phyloP scores from a whole-genome alignment of 1,140 invertebrate species.

The Stegodyphus dumicola region DNA sequence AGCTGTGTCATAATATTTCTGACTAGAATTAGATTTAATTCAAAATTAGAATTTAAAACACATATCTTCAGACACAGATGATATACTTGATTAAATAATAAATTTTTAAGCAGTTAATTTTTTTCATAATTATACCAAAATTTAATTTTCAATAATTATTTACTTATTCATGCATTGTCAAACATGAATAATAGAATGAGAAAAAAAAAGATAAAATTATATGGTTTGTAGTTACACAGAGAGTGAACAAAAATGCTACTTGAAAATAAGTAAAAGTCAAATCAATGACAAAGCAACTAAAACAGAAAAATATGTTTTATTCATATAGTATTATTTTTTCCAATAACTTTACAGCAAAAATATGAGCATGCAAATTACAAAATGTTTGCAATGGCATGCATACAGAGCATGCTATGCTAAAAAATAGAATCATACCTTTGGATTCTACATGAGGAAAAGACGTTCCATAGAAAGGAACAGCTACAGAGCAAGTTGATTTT shows the following conservation, averaged over 20 bases:
- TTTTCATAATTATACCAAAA: too few species aligned
- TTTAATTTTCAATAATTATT: too few species aligned
- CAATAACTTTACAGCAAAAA: constrained; percentile 46
- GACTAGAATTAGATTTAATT: too few species aligned
- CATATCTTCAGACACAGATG: too few species aligned
- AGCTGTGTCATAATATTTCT: too few species aligned
- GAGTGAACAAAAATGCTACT: background rate
- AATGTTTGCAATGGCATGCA: constrained; percentile 27
- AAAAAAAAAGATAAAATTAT: too few species aligned
- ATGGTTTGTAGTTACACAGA: too few species aligned
- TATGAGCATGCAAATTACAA: constrained; percentile 34
- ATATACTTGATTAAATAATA: too few species aligned
- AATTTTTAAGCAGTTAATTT: too few species aligned
- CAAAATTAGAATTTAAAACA: too few species aligned
- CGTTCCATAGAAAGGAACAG: constrained; percentile 61
- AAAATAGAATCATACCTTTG: constrained; percentile 56
- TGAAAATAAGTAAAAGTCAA: constrained; percentile 53
- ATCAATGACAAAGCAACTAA: constrained; percentile 59
- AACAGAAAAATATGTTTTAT: constrained; percentile 49
- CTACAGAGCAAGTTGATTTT: constrained; percentile 55
- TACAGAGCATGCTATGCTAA: constrained; percentile 45
- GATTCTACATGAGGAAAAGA: constrained; percentile 55
- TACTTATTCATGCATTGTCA: too few species aligned
- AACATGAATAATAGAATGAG: too few species aligned
- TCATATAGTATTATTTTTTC: constrained; percentile 33